These are phyloP conservation scores for Morpho helenor DNA, from an alignment of 2,888 invertebrate genomes.

Conservation along the genomic window DNA sequence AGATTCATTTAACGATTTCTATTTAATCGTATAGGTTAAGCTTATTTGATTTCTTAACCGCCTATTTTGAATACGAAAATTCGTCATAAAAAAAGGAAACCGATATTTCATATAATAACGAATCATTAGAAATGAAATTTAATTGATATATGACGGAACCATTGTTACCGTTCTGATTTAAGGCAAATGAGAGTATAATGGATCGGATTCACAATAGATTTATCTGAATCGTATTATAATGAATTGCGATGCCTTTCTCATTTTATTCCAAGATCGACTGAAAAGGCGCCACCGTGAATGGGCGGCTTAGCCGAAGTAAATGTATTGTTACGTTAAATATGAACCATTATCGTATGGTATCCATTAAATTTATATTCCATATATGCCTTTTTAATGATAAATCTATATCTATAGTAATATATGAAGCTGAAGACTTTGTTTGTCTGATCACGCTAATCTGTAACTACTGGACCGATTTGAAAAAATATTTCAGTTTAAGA, in stretches of 20 bases:
- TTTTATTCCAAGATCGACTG: constrained; percentile 47
- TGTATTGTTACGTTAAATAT: constrained; percentile 62
- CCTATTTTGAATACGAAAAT: no score
- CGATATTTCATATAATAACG: no score
- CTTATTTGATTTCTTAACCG: no score
- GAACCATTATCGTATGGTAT: constrained; percentile 46
- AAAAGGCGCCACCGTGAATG: constrained; percentile 60
- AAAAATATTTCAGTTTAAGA: no score
- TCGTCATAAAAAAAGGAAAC: no score
- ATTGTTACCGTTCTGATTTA: constrained; percentile 35
- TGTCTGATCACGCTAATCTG: no score
- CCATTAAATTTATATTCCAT: constrained; percentile 33
- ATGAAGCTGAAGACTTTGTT: no score
- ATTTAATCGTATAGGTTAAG: no score
- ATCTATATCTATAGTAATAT: no score
- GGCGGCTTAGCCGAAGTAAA: constrained; percentile 53
- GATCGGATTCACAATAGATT: constrained; percentile 51
- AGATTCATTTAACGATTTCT: no score
- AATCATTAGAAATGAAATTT: neutral
- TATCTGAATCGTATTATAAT: constrained; percentile 66
- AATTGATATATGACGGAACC: constrained; percentile 19
- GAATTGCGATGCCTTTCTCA: constrained; percentile 59
- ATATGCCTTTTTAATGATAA: neutral
- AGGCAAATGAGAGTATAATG: constrained; percentile 64
- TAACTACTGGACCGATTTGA: no score